Conservation (phyloP, 2,888 invertebrate genomes). For the Strigamia crassipes region DNA sequence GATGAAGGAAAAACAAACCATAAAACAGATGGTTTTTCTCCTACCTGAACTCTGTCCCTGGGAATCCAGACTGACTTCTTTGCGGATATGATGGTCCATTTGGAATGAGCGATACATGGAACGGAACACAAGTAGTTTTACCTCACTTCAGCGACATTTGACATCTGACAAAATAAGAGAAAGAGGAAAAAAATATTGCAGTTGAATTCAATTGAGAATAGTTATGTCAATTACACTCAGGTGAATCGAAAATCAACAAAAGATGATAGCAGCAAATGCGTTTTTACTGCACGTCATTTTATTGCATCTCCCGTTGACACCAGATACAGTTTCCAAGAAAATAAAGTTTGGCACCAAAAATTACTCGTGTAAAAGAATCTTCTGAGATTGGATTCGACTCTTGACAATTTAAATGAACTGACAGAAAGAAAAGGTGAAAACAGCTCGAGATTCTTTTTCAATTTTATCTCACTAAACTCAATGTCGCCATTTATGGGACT, state of each 20-base stretch:
- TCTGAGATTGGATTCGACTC: too few relatives aligned
- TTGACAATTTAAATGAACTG: too few relatives aligned
- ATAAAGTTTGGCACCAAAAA: too few relatives aligned
- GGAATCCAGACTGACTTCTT: conserved; percentile 43
- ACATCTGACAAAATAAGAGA: conserved; percentile 34
- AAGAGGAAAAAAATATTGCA: not conserved
- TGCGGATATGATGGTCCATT: conserved; percentile 41
- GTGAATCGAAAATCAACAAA: not conserved
- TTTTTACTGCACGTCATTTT: not conserved
- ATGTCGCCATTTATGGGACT: too few relatives aligned
- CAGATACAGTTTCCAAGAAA: not conserved
- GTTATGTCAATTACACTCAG: conserved; percentile 4
- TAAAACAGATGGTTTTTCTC: conserved; percentile 34
- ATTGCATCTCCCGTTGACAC: not conserved
- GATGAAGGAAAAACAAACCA: conserved; percentile 31
- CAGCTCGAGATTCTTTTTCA: not conserved
- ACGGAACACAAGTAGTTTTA: conserved; percentile 35
- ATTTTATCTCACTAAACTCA: too few relatives aligned
- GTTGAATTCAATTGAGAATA: not conserved
- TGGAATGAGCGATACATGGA: conserved; percentile 36
- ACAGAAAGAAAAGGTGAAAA: not conserved
- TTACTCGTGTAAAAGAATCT: too few relatives aligned
- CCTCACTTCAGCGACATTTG: conserved; percentile 31
- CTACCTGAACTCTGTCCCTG: conserved; percentile 45
- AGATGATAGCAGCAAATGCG: not conserved